Evolutionary conservation across 2,113 vertebrate genomes (phyloP), one percentile per base, ranked within the genome.

Genomic region (Myotis yumanensis): DNA sequence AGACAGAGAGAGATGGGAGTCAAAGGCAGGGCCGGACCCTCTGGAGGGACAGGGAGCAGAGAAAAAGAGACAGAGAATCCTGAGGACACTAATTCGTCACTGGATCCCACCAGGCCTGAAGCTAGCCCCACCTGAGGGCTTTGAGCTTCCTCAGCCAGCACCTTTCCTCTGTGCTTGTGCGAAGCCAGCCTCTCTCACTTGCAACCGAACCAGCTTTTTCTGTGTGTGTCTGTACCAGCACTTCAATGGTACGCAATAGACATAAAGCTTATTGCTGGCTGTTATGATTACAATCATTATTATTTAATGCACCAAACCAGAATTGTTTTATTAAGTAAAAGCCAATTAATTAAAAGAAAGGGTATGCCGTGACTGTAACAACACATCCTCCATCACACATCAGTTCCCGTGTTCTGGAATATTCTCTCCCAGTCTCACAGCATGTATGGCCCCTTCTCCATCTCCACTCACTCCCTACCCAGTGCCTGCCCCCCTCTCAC

Each of bases 301-400:
- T 79, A 81, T 64, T 86, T 88, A 89, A 83, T 62, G 30, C 5
- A 86, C 37, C 69, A 86, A 86, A 77, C 32, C 68, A 93, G 54
- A 85, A 40, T 4, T 71, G 9, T 75, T 95, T 89, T 69, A 71
- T 93, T 90, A 90, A 79, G 25, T 93, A 75, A 95, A 91, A 91
- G 37, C 20, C 71, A 93, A 71, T n/a, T 30, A 75, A 83, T 52
- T 64, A n/a, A 83, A 51, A 92, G 52, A 77, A 94, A 77, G 7
- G 1, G 7, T 35, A 73, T 46, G 18, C 11, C 20, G 3, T 40
- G 12, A 11, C 23, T 91, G 15, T 11, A 72, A 73, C 51, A 89
- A 43, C 16, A 32, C 16, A n/a, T 8, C 37, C 17, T 82, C 77
- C 30, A 46, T 18, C 46, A 73, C 59, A 95, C 18, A 43, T 17